Evolutionary conservation across 2,113 vertebrate species (phyloP).

Genomic region (Ptilorrhoa leucosticta): DNA sequence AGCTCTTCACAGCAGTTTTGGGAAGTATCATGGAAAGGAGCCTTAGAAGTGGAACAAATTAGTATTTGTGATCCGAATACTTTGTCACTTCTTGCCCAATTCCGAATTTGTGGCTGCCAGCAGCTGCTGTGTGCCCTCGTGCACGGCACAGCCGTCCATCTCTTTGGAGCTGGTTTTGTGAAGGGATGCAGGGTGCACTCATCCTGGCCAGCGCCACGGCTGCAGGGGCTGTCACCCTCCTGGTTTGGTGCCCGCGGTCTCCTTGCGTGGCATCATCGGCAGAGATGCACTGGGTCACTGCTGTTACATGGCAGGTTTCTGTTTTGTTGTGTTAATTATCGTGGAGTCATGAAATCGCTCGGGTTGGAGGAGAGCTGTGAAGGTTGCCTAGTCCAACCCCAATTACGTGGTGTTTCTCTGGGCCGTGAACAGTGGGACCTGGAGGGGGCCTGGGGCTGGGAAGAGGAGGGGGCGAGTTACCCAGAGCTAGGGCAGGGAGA

Average conservation of each 20-base stretch:
- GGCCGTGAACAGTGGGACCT: too few relatives aligned
- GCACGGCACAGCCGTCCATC: background rate
- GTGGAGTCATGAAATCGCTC: background rate
- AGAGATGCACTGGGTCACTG: background rate
- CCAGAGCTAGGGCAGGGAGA: fast-evolving
- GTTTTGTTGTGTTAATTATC: background rate
- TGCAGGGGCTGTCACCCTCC: background rate
- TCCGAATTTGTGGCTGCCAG: background rate
- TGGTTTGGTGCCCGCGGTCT: too few relatives aligned
- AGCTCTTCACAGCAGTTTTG: background rate
- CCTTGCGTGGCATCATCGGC: background rate
- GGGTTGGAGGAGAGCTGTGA: background rate
- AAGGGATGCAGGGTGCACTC: background rate
- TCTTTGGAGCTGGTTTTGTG: background rate
- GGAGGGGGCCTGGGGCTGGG: background rate
- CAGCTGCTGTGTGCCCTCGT: fast-evolving
- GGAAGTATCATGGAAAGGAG: background rate
- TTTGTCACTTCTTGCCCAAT: background rate
- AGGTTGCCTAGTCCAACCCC: background rate
- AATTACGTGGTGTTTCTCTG: background rate
- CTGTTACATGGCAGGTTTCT: fast-evolving
- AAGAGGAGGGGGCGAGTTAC: background rate
- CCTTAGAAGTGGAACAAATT: background rate
- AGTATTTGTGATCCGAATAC: background rate
- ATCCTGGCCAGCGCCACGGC: background rate